Evolutionary conservation across 2,888 invertebrate species (phyloP), one percentile per base, ranked within the genome.

Genomic region (Anoncus sp.): DNA sequence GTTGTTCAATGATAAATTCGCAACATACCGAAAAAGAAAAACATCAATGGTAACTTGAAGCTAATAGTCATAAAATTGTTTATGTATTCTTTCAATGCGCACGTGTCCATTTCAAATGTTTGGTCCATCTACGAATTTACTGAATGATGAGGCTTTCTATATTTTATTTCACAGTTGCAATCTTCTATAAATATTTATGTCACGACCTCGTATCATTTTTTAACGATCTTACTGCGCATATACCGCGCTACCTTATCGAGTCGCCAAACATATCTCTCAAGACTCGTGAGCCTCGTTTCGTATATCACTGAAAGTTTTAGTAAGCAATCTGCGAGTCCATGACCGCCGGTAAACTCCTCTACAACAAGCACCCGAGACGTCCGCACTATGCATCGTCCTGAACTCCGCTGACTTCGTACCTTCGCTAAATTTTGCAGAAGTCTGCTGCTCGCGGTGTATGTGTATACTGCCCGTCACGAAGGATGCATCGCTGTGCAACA

Each of bases 261-360:
- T n/a, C 12, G 16, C n/a, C 35, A 49, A 40, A 35, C 38, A 47
- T 27, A 43, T 51, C 12, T 70, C 40, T 12, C 43, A 55, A 59
- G 62, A 75, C 55, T 49, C 55, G 62, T 40, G 51, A 53, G 62
- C 60, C 62, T 75, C 77, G 75, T 80, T 67, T 80, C 67, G 62
- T 69, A 81, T 77, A 81, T 77, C 57, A 72, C 59, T 86, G 80
- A 85, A 86, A 86, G 80, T 86, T 86, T 86, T 77, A 85, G 81
- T 76, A 71, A 81, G 85, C 80, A 85, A 86, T 86, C 85, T 82
- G 76, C 78, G 79, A 79, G 79, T 78, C 71, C 27, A 35, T 72
- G 63, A 59, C 63, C 79, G 81, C 69, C 79, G 69, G 73, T 69
- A 71, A 81, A 82, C 80, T 78, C 63, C 63, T 45, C 18, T 27